Conservation (phyloP, 2,797 vertebrate genomes). For the Myotis planiceps region DNA sequence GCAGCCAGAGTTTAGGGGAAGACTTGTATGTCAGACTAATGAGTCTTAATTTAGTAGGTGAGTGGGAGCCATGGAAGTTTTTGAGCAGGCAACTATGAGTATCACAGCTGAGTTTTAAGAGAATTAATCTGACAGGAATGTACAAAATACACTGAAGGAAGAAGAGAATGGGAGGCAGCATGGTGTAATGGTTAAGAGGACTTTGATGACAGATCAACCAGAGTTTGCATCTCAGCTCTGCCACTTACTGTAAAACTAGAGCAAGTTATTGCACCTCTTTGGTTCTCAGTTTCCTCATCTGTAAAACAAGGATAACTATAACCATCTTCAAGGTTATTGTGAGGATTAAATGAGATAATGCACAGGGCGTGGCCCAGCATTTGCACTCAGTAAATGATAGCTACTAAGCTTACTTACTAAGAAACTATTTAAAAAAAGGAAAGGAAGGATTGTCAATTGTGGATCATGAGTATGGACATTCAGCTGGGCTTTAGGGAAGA, state of each 20-base stretch:
- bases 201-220: not conserved
- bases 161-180: not conserved
- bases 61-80: slow-evolving; percentile 20
- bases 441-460: not conserved
- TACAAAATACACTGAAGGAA: slow-evolving; percentile 35
- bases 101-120: slow-evolving; percentile 39
- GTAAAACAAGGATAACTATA: not conserved
- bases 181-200: not conserved
- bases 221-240: not conserved
- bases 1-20: not conserved
- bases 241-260: too few relatives aligned
- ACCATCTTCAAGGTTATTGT: not conserved
- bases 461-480: not conserved
- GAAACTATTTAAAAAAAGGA: not conserved
- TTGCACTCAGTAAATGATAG: not conserved
- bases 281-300: too few relatives aligned
- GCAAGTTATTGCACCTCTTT: too few relatives aligned
- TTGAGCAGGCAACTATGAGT: not conserved
- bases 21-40: not conserved
- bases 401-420: not conserved
- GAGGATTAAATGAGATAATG: slow-evolving; percentile 47
- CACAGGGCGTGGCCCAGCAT: not conserved
- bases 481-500: not conserved
- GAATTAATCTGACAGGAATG: slow-evolving; percentile 46
- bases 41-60: not conserved